Evolutionary conservation across 2,113 vertebrate genomes (phyloP).

Genomic region (Oceanites oceanicus): DNA sequence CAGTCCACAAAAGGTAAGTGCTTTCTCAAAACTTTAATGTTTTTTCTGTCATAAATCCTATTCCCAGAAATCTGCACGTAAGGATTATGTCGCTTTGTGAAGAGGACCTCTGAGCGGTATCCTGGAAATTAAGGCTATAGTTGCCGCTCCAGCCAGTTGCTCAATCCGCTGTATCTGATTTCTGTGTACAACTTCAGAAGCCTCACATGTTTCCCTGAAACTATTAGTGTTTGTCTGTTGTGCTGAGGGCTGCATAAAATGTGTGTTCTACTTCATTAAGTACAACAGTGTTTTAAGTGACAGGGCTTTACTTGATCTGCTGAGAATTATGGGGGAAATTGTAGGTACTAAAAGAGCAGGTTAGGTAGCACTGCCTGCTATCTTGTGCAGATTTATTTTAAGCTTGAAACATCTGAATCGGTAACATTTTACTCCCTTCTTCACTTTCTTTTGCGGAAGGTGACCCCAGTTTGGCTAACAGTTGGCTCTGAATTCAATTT

Average conservation of each 20-base stretch:
- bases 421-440: neutral
- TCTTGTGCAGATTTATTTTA: neutral
- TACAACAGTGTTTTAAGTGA: neutral
- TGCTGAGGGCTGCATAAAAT: neutral
- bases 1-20: conserved; percentile 72
- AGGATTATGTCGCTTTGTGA: neutral
- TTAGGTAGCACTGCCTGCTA: neutral
- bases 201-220: accelerated
- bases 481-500: neutral
- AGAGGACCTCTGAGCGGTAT: neutral
- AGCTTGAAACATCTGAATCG: neutral
- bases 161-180: neutral
- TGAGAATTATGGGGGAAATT: neutral
- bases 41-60: neutral
- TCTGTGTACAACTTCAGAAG: neutral
- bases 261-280: neutral
- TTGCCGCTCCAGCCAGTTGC: neutral
- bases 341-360: neutral
- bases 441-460: neutral
- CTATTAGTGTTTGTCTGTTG: neutral
- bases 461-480: neutral
- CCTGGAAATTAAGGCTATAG: neutral
- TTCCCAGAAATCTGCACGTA: accelerated
- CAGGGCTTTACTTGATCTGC: neutral
- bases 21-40: neutral